Evolutionary conservation across 2,113 vertebrate genomes (phyloP).

Genomic region (Bujurquina vittata): DNA sequence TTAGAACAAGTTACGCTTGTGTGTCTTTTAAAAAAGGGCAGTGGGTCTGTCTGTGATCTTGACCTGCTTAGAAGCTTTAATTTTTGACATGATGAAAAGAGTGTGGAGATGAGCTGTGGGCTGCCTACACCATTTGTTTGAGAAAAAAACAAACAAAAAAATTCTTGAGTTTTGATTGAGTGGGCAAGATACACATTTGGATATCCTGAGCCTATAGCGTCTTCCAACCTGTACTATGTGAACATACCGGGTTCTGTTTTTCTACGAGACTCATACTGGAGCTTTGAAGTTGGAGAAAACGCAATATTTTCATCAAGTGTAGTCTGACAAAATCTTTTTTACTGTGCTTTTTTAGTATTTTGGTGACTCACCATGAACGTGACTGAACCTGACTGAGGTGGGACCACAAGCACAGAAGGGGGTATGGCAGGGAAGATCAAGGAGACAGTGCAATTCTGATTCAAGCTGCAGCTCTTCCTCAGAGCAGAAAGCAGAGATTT

Average conservation of each 20-base stretch:
- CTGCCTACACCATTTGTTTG: background rate
- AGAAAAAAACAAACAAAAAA: background rate
- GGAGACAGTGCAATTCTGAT: background rate
- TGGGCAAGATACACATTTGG: background rate
- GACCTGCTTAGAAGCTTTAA: background rate
- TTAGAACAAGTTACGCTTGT: too few species aligned
- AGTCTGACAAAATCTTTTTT: background rate
- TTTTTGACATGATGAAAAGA: background rate
- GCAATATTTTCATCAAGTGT: background rate
- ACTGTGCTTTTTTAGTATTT: conserved; percentile 23
- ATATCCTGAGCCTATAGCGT: background rate
- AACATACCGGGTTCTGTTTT: background rate
- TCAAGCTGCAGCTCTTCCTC: background rate
- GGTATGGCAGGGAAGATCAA: conserved; percentile 1
- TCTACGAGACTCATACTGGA: background rate
- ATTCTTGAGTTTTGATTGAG: background rate
- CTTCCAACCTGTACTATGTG: background rate
- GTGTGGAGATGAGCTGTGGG: background rate
- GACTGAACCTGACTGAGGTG: conserved; percentile 34
- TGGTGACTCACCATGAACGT: conserved; percentile 37
- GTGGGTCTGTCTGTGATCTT: background rate
- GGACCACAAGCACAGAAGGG: conserved; percentile 31
- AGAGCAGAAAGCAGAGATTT: background rate
- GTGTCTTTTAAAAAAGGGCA: background rate
- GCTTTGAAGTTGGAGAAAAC: background rate